Conservation (phyloP, 2,113 vertebrate species). For the Ptilonorhynchus violaceus region DNA sequence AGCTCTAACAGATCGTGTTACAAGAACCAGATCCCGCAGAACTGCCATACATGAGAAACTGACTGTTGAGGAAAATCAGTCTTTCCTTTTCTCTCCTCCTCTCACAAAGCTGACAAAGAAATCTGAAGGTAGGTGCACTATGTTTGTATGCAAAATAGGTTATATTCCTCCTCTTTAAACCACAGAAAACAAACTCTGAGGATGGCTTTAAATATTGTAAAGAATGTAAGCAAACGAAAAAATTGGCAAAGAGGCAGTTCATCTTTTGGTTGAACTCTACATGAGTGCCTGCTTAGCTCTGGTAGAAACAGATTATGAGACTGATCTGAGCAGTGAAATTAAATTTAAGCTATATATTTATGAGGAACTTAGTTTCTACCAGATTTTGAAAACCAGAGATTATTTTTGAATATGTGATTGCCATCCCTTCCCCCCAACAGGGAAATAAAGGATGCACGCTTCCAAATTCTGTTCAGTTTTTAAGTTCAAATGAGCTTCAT, state of each 20-base stretch:
- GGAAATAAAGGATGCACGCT: background rate
- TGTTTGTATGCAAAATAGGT: background rate
- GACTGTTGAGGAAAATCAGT: constrained; percentile 46
- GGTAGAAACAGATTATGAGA: background rate
- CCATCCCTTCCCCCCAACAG: accelerated
- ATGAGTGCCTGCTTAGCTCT: background rate
- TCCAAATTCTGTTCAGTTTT: background rate
- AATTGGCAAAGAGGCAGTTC: background rate
- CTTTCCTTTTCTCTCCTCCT: constrained; percentile 80
- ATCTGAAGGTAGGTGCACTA: constrained; percentile 76
- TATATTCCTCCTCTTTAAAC: background rate
- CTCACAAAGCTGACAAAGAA: constrained; percentile 70
- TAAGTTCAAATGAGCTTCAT: background rate
- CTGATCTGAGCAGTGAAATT: background rate
- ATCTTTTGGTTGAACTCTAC: background rate
- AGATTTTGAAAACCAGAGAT: background rate
- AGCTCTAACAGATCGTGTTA: background rate
- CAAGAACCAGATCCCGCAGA: constrained; percentile 63
- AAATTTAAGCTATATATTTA: background rate
- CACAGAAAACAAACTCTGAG: background rate
- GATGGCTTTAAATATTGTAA: background rate
- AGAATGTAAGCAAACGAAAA: background rate
- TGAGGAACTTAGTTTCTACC: background rate
- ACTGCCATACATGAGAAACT: background rate
- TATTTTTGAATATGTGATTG: background rate